A percentile compares a stretch with the other conserved stretches of the same genome.
Conservation (phyloP, 2,888 invertebrate genomes). For the Cryptosula pallasiana region DNA sequence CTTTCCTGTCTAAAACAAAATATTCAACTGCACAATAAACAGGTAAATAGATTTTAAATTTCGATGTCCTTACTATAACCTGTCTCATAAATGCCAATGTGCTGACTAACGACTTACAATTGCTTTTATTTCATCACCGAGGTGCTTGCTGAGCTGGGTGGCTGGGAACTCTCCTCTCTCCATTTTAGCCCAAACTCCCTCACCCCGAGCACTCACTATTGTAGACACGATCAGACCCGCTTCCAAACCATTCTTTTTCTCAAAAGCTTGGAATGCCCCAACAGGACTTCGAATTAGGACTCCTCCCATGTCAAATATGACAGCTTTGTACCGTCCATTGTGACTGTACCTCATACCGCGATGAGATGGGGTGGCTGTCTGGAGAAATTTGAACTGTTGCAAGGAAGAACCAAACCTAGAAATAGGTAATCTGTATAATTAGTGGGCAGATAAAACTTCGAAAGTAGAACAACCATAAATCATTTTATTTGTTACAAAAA, state of each 20-base stretch:
- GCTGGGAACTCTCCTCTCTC: slow-evolving; percentile 51
- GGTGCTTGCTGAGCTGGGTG: slow-evolving; percentile 48
- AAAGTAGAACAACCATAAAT: too few relatives aligned
- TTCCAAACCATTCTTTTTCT: slow-evolving; percentile 37
- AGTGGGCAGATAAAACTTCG: too few relatives aligned
- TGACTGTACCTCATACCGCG: background rate
- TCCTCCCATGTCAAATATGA: slow-evolving; percentile 57
- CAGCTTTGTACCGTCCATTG: slow-evolving; percentile 38
- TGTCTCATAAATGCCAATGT: too few relatives aligned
- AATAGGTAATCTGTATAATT: too few relatives aligned
- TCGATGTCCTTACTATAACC: too few relatives aligned
- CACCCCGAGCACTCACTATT: slow-evolving; percentile 36
- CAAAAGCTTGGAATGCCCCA: slow-evolving; percentile 44
- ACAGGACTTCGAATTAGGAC: slow-evolving; percentile 53
- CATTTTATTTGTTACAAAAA: too few relatives aligned
- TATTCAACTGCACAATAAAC: background rate
- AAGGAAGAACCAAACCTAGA: background rate
- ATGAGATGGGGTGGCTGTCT: background rate
- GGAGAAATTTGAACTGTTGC: background rate
- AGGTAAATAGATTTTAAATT: too few relatives aligned
- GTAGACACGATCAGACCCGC: slow-evolving; percentile 41
- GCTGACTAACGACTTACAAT: background rate
- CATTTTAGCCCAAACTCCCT: slow-evolving; percentile 43
- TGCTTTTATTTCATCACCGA: slow-evolving; percentile 39
- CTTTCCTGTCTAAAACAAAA: slow-evolving; percentile 27